Base-by-base conservation (phyloP, 2,888 invertebrate genomes). In the Lottia gigantea region DNA sequence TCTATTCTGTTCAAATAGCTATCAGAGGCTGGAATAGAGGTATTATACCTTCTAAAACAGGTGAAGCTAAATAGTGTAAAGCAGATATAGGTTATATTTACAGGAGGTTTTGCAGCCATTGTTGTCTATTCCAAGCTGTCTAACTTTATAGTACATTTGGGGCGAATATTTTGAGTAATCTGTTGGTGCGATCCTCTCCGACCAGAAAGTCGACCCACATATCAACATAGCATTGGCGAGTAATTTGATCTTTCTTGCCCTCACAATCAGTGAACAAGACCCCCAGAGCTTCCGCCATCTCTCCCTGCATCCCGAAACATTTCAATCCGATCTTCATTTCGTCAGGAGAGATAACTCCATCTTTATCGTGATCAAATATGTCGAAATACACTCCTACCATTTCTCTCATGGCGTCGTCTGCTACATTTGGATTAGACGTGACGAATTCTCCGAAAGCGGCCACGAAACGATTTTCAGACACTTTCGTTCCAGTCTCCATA, bases 161-260 rank as follows among this genome's bases (percentile, higher is more conserved):
- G 11, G 40, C 40, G 11, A 40, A 40, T 40, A 40, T 11, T 40
- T 40, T 40, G 63, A 72, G 74, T 14, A 80, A 74, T 46, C 74
- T 70, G 66, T 75, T 74, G 40, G 76, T 70, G 49, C 75, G 73
- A 55, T 81, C 75, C 65, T 78, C 73, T 23, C 78, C 80, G 8
- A 79, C 72, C 77, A 86, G 81, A 71, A 82, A 85, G 45, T 83
- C 80, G 7, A 82, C 71, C 79, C 86, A 85, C 40, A 82, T 82
- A 0, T 70, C 75, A 1, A 80, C 72, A 72, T 85, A 86, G 46
- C 80, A 82, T 15, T 81, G 74, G 26, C 76, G 73, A 67, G 80
- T 80, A 46, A 86, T 71, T 62, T 75, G 76, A 0, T 82, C 84
- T 40, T 78, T 79, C 40, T 78, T 71, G 67, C 79, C 76, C 1